Base-by-base conservation (phyloP, 2,113 vertebrate genomes). In the Pimephales promelas region DNA sequence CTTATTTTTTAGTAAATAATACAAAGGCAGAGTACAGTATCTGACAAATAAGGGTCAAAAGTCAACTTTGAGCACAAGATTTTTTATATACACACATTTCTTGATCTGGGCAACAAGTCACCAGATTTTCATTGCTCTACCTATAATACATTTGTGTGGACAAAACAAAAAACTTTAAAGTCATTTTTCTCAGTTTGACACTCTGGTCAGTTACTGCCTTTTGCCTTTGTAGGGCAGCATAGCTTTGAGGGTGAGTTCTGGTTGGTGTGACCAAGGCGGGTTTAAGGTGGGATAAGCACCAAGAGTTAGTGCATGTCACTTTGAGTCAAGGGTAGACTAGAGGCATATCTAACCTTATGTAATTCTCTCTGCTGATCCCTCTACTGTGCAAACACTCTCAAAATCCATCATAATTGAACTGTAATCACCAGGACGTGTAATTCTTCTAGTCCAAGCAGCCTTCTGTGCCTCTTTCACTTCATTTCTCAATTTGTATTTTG, bases 201-300 rank as follows among this genome's bases (percentile, higher is more conserved):
- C n/a, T n/a, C n/a, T n/a, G n/a, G n/a, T n/a, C n/a, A n/a, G n/a
- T n/a, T n/a, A n/a, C n/a, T n/a, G n/a, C n/a, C n/a, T n/a, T n/a
- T n/a, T n/a, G n/a, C n/a, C n/a, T n/a, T n/a, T n/a, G n/a, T n/a
- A n/a, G n/a, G n/a, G n/a, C n/a, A n/a, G n/a, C n/a, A n/a, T 47
- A 81, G 77, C 91, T 94, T 93, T 93, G 89, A 94, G 91, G 92
- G 90, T 86, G 93, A 91, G 93, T 86, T 82, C 93, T 90, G 91
- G 91, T 92, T 85, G 89, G 89, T 90, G 90, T 4, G 22, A 82
- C 79, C 90, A 84, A 88, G 84, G 45, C 86, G 88, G 91, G n/a
- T n/a, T n/a, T n/a, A n/a, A n/a, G n/a, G n/a, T n/a, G n/a, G 47
- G 57, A 52, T 45, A 40, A 81, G 72, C 77, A 71, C 56, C 79